Evolutionary conservation across 1,140 invertebrate genomes (phyloP).

Genomic region (Coboldia fuscipes): DNA sequence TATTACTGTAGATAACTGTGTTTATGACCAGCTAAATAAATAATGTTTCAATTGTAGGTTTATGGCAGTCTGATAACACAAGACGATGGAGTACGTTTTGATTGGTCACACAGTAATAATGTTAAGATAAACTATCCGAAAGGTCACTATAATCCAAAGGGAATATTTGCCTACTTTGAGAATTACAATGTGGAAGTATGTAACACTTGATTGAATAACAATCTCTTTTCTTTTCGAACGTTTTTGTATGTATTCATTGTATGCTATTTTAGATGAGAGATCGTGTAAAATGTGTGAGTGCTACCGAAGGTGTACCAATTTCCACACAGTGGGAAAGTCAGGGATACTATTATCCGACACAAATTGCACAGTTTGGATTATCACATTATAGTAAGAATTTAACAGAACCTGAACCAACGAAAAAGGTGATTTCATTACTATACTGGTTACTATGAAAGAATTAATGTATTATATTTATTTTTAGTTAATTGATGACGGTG

Average conservation of each 20-base stretch:
- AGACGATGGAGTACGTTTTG: slow-evolving; percentile 51
- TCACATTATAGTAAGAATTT: slow-evolving; percentile 93
- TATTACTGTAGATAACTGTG: slow-evolving; percentile 1
- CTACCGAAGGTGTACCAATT: slow-evolving; percentile 75
- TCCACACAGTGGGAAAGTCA: slow-evolving; percentile 86
- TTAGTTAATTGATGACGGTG: slow-evolving; percentile 47
- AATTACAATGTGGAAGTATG: slow-evolving; percentile 88
- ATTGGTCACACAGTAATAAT: slow-evolving; percentile 90
- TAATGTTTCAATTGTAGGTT: slow-evolving; percentile 23
- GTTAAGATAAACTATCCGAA: slow-evolving; percentile 78
- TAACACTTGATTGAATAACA: not conserved
- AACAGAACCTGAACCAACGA: slow-evolving; percentile 50
- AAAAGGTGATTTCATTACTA: slow-evolving; percentile 22
- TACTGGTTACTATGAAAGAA: not conserved
- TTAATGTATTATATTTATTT: not conserved
- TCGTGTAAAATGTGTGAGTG: slow-evolving; percentile 88
- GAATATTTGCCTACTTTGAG: slow-evolving; percentile 89
- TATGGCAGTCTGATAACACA: slow-evolving; percentile 44
- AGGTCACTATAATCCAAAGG: slow-evolving; percentile 65
- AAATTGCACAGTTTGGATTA: slow-evolving; percentile 94
- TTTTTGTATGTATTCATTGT: not conserved
- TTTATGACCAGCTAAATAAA: slow-evolving; percentile 3
- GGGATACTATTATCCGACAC: slow-evolving; percentile 94
- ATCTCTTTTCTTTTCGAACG: not conserved
- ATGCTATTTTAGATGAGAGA: slow-evolving; percentile 33